Conservation (phyloP, 1,140 invertebrate species). For the Drosophila busckii region DNA sequence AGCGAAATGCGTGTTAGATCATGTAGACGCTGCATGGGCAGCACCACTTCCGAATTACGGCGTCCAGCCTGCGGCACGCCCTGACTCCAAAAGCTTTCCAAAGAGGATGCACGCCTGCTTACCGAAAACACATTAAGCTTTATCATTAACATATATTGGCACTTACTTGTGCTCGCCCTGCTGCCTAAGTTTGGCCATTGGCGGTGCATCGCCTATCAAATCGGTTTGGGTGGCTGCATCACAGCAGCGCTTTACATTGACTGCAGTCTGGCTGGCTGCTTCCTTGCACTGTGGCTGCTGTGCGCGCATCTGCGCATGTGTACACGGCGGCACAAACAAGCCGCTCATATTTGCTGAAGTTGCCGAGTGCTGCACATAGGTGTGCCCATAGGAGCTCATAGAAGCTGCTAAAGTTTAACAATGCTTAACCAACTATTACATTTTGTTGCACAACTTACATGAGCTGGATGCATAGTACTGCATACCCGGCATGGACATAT, state of each 20-base stretch:
- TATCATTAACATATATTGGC: background rate
- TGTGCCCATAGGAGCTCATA: constrained; percentile 45
- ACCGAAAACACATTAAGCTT: background rate
- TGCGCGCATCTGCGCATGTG: background rate
- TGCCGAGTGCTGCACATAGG: constrained; percentile 35
- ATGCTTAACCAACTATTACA: background rate
- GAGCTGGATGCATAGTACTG: constrained; percentile 49
- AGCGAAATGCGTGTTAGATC: constrained; percentile 57
- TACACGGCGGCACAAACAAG: constrained; percentile 13
- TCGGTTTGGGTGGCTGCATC: constrained; percentile 47
- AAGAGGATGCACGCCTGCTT: constrained; percentile 1
- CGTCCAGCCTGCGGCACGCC: constrained; percentile 1
- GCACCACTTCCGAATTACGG: constrained; percentile 50
- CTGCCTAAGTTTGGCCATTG: background rate
- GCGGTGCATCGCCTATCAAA: constrained; percentile 3
- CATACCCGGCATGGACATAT: constrained; percentile 27
- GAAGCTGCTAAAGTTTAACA: constrained; percentile 22
- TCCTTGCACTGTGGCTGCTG: constrained; percentile 6
- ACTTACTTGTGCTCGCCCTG: constrained; percentile 12
- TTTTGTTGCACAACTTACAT: constrained; percentile 13
- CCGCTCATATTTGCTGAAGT: constrained; percentile 24
- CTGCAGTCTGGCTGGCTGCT: constrained; percentile 17
- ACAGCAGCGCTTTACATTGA: constrained; percentile 1
- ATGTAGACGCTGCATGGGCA: constrained; percentile 38
- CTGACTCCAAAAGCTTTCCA: constrained; percentile 13